Evolutionary conservation across 1,140 invertebrate species (phyloP).

Genomic region (Ceratina australensis): DNA sequence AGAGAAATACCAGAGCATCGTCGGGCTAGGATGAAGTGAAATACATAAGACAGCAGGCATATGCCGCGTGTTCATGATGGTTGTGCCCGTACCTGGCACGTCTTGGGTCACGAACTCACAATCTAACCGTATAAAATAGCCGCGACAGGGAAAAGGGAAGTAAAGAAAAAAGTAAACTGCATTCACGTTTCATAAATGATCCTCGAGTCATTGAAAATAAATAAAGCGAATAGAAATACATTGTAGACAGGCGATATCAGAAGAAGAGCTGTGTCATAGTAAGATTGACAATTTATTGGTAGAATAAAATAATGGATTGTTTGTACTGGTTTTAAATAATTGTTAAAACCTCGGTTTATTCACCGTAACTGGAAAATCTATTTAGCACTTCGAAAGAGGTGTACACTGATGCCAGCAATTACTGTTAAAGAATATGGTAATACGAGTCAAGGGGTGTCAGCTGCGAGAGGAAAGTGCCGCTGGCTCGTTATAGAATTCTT

Average conservation of each 20-base stretch:
- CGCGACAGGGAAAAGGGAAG: slow-evolving; percentile 6
- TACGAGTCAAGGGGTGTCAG: slow-evolving; percentile 6
- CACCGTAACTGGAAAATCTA: neutral
- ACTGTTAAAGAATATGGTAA: slow-evolving; percentile 35
- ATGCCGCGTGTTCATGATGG: slow-evolving; percentile 46
- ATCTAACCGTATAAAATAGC: slow-evolving; percentile 40
- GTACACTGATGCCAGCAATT: neutral
- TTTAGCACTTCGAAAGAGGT: neutral
- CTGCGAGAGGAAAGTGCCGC: neutral
- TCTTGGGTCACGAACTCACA: slow-evolving; percentile 59
- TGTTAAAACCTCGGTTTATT: neutral
- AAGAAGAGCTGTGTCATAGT: too few species aligned
- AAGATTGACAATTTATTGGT: too few species aligned
- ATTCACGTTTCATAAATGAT: slow-evolving; percentile 57
- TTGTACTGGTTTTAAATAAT: too few species aligned
- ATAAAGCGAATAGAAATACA: neutral
- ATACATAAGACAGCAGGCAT: slow-evolving; percentile 53
- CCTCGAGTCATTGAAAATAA: slow-evolving; percentile 54
- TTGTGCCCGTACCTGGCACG: slow-evolving; percentile 61
- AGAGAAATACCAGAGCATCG: neutral
- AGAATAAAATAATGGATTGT: too few species aligned
- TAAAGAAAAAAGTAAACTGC: neutral
- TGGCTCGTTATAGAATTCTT: slow-evolving; percentile 55
- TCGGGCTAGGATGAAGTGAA: neutral
- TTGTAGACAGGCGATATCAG: too few species aligned